Evolutionary conservation across 2,888 invertebrate genomes (phyloP), one percentile per base, ranked within the genome.

Genomic region (Ophion ventricosus): DNA sequence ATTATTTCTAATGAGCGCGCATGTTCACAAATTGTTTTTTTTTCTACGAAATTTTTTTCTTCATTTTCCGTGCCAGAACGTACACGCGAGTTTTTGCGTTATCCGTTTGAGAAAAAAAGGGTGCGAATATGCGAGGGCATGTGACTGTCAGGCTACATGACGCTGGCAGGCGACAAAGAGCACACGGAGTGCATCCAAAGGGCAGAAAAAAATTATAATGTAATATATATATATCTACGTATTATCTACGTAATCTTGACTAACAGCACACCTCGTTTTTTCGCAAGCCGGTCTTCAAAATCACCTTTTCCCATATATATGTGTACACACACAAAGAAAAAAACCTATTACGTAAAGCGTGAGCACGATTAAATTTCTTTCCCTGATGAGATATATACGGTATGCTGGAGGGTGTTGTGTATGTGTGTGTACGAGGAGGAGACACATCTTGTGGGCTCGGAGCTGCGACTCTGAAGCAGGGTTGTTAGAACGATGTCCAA

Each of bases 341-440:
- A 69, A 79, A 81, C 75, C 25, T 20, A 72, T 69, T 56, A 57
- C 73, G 74, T 66, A 67, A 77, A 23, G 82, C 67, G 86, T 76
- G 70, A 74, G 84, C 74, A 83, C 86, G 88, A 89, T 89, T 88
- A 89, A 90, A 90, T 89, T 88, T 88, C 85, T 88, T 86, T 61
- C 35, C 80, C 67, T 72, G 70, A 74, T 83, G 81, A 83, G 80
- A 35, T 63, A 20, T 57, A 25, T 40, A 72, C n/a, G 75, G n/a
- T 64, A 40, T n/a, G 5, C 59, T 69, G 49, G 29, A 69, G 17
- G 40, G 35, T 40, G 74, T 25, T 29, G 66, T 29, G 54, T 35
- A 26, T 17, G 49, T 61, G 29, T 29, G 29, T 29, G 29, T 4
- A 29, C 7, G 49, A 61, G 4, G n/a, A 25, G 63, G 63, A 63